Evolutionary conservation across 2,888 invertebrate genomes (phyloP), one percentile per base, ranked within the genome.

Genomic region (Notodonta dromedarius): DNA sequence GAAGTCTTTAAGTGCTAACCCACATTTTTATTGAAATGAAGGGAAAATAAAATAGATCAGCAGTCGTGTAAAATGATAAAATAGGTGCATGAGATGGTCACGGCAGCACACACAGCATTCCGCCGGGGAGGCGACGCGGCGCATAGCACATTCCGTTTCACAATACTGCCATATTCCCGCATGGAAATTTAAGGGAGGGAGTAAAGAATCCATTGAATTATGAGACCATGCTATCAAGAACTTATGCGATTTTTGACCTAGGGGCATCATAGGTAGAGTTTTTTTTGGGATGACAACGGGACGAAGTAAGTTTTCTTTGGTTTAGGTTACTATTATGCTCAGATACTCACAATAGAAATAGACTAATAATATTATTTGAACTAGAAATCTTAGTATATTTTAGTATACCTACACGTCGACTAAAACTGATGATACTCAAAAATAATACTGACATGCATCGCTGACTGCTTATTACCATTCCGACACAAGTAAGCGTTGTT

Each of bases 141-240:
- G 85, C 86, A 79, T 79, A 72, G 63, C 82, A 74, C 87, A 93
- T 93, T 88, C 93, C 93, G 91, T 93, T 93, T 93, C 93, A 91
- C 93, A 89, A 80, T 79, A 79, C 75, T 76, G 70, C 71, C 73
- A 73, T 70, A 71, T 77, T 71, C 73, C 67, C 61, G 70, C 78
- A 84, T 83, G 82, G 80, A 80, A 82, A 87, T 80, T 53, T 64
- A 66, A 32, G 62, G 66, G 60, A 11, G 61, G 68, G 61, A 52
- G 65, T 57, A 66, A 48, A 50, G 63, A 67, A 73, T 72, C 44
- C 12, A 12, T 44, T 44, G 2, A 44, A 24, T 24, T 24, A 40
- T 40, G 12, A 13, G 5, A 11, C 44, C 44, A 44, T 24, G 24
- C 24, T 24, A 24, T 40, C 7, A 40, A 8, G 7, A 40, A 7